A percentile compares a stretch with the other conserved stretches of the same genome.
phyloP scores from a whole-genome alignment of 2,113 vertebrate species.

The Notiomystis cincta region DNA sequence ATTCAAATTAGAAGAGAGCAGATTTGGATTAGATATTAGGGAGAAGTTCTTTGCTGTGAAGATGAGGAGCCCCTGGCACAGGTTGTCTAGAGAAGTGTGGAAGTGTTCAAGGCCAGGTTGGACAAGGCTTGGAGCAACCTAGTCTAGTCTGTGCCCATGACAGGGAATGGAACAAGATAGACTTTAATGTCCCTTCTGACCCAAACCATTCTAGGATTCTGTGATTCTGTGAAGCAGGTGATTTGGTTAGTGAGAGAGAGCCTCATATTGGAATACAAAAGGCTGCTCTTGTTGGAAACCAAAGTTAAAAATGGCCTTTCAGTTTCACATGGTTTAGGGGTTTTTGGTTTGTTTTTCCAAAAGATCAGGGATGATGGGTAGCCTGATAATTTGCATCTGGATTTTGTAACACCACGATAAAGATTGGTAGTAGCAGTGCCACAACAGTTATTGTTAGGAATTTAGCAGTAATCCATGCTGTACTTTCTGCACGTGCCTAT shows the following conservation, averaged over 20 bases:
- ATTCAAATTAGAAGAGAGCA: not conserved
- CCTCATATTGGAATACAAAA: not conserved
- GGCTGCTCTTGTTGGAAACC: not conserved
- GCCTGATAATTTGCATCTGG: not conserved
- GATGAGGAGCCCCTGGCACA: not conserved
- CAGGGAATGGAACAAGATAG: not conserved
- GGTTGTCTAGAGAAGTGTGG: not conserved
- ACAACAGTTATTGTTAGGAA: not conserved
- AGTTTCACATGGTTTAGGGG: not conserved
- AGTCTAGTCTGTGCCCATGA: not conserved
- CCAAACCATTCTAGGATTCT: not conserved
- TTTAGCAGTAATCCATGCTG: accelerated
- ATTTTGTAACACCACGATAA: not conserved
- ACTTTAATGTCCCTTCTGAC: not conserved
- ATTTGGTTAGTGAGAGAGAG: not conserved
- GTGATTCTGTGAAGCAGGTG: not conserved
- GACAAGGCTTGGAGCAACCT: not conserved
- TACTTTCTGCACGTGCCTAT: not conserved
- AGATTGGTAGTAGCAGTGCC: not conserved
- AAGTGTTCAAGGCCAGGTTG: not conserved
- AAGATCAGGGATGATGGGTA: not conserved
- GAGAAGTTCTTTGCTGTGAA: not conserved
- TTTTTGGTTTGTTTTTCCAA: not conserved
- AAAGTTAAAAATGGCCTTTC: not conserved
- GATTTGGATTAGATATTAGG: not conserved